Percentiles rank a stretch among this genome's conserved stretches.
phyloP scores from a whole-genome alignment of 2,888 invertebrate genomes.

The Stenichneumon culpator region DNA sequence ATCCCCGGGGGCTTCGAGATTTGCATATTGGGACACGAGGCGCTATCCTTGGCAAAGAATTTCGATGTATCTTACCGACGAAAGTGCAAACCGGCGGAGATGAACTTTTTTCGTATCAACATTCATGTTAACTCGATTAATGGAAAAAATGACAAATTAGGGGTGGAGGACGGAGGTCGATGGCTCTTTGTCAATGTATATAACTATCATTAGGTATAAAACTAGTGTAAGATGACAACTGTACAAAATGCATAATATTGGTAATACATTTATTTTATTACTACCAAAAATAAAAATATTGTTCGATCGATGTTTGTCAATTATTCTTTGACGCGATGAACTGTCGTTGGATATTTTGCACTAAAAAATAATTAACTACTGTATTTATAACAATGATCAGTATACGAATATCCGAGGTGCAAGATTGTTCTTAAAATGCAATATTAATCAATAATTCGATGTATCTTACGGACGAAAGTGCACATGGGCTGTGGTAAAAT shows the following conservation, averaged over 20 bases:
- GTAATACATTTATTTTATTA: no score
- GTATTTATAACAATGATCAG: not conserved
- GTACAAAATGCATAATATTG: no score
- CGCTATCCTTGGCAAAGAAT: conserved; percentile 15
- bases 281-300: not conserved
- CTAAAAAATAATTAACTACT: not conserved
- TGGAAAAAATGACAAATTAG: no score
- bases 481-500: not conserved
- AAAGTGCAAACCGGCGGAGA: not conserved
- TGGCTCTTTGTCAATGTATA: no score
- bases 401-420: not conserved
- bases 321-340: not conserved
- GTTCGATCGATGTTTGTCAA: not conserved
- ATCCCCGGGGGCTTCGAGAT: conserved; percentile 8
- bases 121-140: no score
- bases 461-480: not conserved
- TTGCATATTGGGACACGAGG: conserved; percentile 13
- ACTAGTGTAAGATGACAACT: no score
- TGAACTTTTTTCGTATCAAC: not conserved
- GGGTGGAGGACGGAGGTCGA: no score
- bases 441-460: not conserved
- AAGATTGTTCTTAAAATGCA: not conserved
- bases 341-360: not conserved
- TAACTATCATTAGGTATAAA: no score
- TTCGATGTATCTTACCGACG: not conserved